These are phyloP conservation scores for Ochotona princeps DNA, from an alignment of 2,113 vertebrate species.

Conservation along the genomic window DNA sequence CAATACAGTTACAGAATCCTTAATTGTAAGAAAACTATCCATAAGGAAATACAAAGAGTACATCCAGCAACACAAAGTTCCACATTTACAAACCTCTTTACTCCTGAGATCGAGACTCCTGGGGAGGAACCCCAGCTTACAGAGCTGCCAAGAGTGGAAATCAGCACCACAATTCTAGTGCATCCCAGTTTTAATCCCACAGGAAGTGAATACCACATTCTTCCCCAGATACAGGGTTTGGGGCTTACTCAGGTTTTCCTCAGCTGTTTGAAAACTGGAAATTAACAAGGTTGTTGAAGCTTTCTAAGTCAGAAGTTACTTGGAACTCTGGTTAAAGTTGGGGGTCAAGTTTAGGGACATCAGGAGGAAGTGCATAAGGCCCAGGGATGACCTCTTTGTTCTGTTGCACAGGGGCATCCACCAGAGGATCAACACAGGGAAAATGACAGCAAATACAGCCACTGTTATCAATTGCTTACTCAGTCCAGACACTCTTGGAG, in stretches of 20 bases:
- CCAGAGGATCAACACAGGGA: neutral
- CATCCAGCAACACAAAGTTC: neutral
- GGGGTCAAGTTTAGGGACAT: neutral
- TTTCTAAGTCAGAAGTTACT: neutral
- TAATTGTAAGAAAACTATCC: neutral
- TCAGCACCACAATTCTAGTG: neutral
- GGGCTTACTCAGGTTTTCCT: neutral
- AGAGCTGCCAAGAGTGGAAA: neutral
- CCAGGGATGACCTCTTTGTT: neutral
- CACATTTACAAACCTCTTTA: neutral
- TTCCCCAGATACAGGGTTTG: neutral
- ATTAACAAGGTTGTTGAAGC: neutral
- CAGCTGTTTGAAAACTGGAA: conserved; percentile 22
- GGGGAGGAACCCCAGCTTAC: neutral
- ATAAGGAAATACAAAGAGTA: neutral
- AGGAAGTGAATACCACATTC: too few relatives aligned
- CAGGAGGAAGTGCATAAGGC: neutral
- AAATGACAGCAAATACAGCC: neutral
- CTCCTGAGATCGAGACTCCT: neutral
- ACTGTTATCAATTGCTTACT: neutral
- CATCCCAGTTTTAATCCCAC: neutral
- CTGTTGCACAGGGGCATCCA: neutral
- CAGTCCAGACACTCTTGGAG: neutral
- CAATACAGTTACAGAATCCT: neutral
- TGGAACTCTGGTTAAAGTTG: neutral